Percentiles rank a stretch among this genome's conserved stretches.
Evolutionary conservation across 2,888 invertebrate genomes (phyloP).

Genomic region (Caenorhabditis sp.): DNA sequence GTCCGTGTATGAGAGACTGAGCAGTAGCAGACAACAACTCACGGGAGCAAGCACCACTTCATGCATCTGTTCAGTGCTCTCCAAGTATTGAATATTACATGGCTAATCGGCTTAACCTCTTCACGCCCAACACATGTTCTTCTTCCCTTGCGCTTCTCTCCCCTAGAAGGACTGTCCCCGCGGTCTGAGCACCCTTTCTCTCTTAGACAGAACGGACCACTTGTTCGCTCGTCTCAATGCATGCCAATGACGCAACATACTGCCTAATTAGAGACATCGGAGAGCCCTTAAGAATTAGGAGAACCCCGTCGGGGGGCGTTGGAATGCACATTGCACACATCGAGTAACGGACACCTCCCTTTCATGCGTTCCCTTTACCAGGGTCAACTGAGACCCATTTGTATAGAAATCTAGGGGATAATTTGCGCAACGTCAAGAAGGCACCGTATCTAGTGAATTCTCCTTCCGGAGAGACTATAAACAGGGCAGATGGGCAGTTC

Average conservation of each 20-base stretch:
- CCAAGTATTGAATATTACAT: slow-evolving; percentile 59
- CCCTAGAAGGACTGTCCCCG: neutral
- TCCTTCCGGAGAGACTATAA: slow-evolving; percentile 19
- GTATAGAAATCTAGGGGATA: slow-evolving; percentile 25
- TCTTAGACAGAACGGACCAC: neutral
- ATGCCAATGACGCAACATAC: slow-evolving; percentile 56
- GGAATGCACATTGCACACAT: neutral
- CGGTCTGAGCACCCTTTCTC: neutral
- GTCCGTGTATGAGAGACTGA: slow-evolving; percentile 1
- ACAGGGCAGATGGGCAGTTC: slow-evolving; percentile 12
- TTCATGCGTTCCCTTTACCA: neutral
- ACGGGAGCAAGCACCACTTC: slow-evolving; percentile 26
- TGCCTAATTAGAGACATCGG: slow-evolving; percentile 63
- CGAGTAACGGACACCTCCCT: slow-evolving; percentile 14
- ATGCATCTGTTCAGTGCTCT: slow-evolving; percentile 44
- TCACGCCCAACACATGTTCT: slow-evolving; percentile 49
- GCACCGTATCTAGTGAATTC: slow-evolving; percentile 7
- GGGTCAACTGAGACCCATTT: slow-evolving; percentile 2
- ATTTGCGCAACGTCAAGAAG: slow-evolving; percentile 15
- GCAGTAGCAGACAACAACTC: slow-evolving; percentile 11
- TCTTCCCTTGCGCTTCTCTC: neutral
- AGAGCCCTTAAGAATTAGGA: slow-evolving; percentile 32
- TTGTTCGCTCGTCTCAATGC: neutral
- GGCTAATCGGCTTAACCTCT: slow-evolving; percentile 61
- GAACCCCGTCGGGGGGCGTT: neutral